Conservation (phyloP, 2,888 invertebrate species). For the Aporophyla lueneburgensis region DNA sequence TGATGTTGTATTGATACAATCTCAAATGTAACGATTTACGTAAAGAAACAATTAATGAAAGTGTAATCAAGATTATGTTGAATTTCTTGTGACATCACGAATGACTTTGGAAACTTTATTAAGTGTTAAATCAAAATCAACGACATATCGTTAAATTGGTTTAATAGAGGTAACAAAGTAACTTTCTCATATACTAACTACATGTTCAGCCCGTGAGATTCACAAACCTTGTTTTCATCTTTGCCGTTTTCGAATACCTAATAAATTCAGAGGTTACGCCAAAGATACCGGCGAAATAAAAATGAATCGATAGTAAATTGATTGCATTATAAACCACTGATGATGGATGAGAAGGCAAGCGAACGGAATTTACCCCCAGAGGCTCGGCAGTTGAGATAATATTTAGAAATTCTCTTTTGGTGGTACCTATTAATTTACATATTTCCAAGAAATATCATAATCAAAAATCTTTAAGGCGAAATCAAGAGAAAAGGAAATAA, state of each 20-base stretch:
- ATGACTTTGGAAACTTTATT: no score
- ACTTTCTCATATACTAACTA: no score
- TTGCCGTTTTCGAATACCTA: no score
- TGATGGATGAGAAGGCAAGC: constrained; percentile 41
- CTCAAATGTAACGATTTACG: background rate
- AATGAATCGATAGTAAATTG: constrained; percentile 21
- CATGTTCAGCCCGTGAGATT: no score
- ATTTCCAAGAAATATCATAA: constrained; percentile 28
- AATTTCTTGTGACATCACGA: background rate
- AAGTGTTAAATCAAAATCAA: no score
- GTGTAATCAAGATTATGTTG: background rate
- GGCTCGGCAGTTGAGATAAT: constrained; percentile 37
- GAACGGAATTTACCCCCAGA: constrained; percentile 1
- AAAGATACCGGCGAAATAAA: no score
- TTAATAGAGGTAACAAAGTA: no score
- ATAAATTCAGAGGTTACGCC: no score
- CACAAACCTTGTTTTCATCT: no score
- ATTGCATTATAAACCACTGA: constrained; percentile 22
- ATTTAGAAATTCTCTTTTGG: constrained; percentile 42
- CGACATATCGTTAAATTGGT: no score
- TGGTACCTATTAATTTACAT: constrained; percentile 34
- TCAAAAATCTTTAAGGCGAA: constrained; percentile 11
- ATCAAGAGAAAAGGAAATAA: constrained; percentile 21
- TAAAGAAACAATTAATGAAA: background rate
- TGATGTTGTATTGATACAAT: constrained; percentile 12